phyloP scores from a whole-genome alignment of 2,888 invertebrate species.

The Netelia melanura region DNA sequence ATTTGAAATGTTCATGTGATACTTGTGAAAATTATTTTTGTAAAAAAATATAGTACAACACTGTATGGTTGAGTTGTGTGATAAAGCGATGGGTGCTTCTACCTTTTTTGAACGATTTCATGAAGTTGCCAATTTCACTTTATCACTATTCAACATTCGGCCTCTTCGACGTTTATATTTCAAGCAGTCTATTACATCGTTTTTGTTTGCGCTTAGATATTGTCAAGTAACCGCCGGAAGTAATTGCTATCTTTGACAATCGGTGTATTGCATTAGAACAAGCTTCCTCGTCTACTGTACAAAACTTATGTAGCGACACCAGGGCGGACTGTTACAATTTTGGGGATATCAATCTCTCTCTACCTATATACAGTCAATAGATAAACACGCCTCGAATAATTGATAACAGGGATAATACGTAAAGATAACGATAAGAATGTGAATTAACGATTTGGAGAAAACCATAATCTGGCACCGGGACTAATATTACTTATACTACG shows the following conservation, averaged over 20 bases:
- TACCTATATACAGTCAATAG: neutral
- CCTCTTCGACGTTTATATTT: neutral
- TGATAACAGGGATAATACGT: neutral
- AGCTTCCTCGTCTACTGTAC: neutral
- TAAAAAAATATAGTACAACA: too few species aligned
- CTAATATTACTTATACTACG: neutral
- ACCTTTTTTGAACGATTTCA: neutral
- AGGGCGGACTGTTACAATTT: neutral
- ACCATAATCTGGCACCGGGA: neutral
- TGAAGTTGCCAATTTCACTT: neutral
- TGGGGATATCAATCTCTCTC: neutral
- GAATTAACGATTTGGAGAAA: neutral
- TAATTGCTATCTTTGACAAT: too few species aligned
- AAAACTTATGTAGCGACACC: neutral
- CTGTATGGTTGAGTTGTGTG: neutral
- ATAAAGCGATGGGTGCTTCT: neutral
- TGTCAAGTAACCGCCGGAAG: too few species aligned
- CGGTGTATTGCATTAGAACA: neutral
- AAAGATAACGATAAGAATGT: neutral
- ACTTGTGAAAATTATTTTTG: too few species aligned
- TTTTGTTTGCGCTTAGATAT: neutral
- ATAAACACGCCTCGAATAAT: neutral
- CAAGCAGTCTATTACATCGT: neutral
- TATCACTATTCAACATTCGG: neutral
- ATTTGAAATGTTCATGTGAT: too few species aligned